These are phyloP conservation scores for Dendropsophus ebraccatus DNA, from an alignment of 2,113 vertebrate species.

Conservation along the genomic window DNA sequence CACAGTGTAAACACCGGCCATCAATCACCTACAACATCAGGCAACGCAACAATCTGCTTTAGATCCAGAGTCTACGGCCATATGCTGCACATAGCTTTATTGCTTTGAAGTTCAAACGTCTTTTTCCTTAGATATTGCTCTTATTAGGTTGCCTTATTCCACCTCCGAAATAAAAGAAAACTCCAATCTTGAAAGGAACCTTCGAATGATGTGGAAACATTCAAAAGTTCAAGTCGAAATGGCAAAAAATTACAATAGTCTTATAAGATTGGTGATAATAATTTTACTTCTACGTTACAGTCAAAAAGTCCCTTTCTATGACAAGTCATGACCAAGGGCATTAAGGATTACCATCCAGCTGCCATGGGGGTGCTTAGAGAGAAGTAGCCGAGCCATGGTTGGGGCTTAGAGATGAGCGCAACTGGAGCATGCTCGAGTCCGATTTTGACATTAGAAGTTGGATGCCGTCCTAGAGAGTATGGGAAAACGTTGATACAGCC, in stretches of 20 bases:
- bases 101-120: constrained; percentile 34
- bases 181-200: background rate
- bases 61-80: constrained; percentile 18
- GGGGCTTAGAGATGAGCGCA: too few species aligned
- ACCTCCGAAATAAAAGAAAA: constrained; percentile 23
- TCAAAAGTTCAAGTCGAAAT: background rate
- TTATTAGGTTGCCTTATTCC: constrained; percentile 34
- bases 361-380: too few species aligned
- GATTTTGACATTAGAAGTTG: too few species aligned
- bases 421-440: too few species aligned
- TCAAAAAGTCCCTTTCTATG: too few species aligned
- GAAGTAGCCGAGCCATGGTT: too few species aligned
- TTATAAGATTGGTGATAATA: too few species aligned
- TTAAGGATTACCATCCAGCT: too few species aligned
- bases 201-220: background rate
- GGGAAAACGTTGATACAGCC: too few species aligned
- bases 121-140: background rate
- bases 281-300: too few species aligned
- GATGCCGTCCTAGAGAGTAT: too few species aligned
- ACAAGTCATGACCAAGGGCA: too few species aligned
- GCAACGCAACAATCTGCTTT: constrained; percentile 29
- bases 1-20: constrained; percentile 11
- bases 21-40: constrained; percentile 30
- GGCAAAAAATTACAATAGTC: background rate
- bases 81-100: constrained; percentile 19